Evolutionary conservation across 2,888 invertebrate species (phyloP).

Genomic region (Sminthurinus aureus): DNA sequence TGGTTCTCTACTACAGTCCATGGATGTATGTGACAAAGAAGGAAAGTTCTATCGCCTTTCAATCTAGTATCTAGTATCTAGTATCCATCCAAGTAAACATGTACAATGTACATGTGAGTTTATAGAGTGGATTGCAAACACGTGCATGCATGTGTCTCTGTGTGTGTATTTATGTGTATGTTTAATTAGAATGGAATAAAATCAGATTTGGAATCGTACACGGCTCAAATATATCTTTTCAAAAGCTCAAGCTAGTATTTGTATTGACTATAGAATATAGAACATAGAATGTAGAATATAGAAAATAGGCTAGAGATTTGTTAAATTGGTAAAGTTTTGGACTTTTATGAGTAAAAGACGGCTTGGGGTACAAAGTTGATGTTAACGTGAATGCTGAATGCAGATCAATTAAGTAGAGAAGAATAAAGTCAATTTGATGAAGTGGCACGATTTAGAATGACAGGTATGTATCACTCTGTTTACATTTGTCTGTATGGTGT

Average conservation of each 20-base stretch:
- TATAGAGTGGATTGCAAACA: too few species aligned
- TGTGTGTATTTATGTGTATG: neutral
- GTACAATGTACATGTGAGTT: too few species aligned
- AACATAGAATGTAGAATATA: too few species aligned
- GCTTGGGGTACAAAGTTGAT: constrained; percentile 27
- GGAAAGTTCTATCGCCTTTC: too few species aligned
- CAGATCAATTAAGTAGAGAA: constrained; percentile 24
- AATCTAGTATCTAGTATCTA: too few species aligned
- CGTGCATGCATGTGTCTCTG: too few species aligned
- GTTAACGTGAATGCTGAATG: constrained; percentile 27
- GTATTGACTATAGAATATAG: neutral
- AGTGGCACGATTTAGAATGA: constrained; percentile 19
- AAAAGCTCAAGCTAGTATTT: neutral
- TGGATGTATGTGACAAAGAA: too few species aligned
- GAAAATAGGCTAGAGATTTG: constrained; percentile 20
- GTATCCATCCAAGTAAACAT: too few species aligned
- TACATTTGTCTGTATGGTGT: neutral
- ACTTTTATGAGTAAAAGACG: constrained; percentile 32
- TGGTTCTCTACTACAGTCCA: neutral
- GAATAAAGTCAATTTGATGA: constrained; percentile 18
- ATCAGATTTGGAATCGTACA: neutral
- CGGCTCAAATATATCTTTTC: neutral
- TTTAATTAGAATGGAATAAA: constrained; percentile 14
- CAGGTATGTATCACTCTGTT: neutral
- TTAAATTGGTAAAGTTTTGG: constrained; percentile 27